Conservation (phyloP, 2,888 invertebrate genomes). For the Lampropteryx suffumata region DNA sequence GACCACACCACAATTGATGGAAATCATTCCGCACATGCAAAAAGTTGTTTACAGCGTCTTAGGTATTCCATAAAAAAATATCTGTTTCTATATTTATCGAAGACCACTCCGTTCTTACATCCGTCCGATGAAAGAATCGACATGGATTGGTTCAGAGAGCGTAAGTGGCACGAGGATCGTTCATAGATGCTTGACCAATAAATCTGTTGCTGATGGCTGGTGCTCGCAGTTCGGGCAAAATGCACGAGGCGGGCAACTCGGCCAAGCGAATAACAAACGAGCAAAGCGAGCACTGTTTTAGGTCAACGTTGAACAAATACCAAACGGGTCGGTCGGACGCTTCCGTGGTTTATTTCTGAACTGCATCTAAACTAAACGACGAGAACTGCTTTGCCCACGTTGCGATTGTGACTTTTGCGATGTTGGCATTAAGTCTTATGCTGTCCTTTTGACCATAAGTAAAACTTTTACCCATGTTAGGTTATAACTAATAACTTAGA, state of each 20-base stretch:
- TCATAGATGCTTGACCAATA: slow-evolving; percentile 23
- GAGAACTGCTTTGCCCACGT: slow-evolving; percentile 56
- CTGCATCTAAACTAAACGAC: slow-evolving; percentile 73
- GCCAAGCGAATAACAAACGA: slow-evolving; percentile 78
- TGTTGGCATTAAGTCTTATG: slow-evolving; percentile 33
- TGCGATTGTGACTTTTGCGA: slow-evolving; percentile 65
- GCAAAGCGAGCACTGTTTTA: slow-evolving; percentile 81
- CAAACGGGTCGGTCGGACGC: slow-evolving; percentile 81
- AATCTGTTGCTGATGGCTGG: slow-evolving; percentile 43
- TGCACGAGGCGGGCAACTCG: slow-evolving; percentile 54
- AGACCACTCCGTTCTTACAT: slow-evolving; percentile 15
- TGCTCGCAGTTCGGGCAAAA: slow-evolving; percentile 44
- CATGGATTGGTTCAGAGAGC: neutral
- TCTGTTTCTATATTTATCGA: slow-evolving; percentile 17
- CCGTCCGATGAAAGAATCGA: slow-evolving; percentile 8
- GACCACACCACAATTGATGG: slow-evolving; percentile 53
- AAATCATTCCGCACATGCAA: slow-evolving; percentile 45
- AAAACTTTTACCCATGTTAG: no score
- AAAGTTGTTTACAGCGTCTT: slow-evolving; percentile 35
- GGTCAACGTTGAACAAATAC: slow-evolving; percentile 83
- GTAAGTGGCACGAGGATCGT: neutral
- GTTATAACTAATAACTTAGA: no score
- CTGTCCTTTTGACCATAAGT: neutral
- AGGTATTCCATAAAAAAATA: slow-evolving; percentile 21
- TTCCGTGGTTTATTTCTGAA: slow-evolving; percentile 81